phyloP scores from a whole-genome alignment of 2,797 vertebrate genomes.

The Gastrophryne carolinensis region DNA sequence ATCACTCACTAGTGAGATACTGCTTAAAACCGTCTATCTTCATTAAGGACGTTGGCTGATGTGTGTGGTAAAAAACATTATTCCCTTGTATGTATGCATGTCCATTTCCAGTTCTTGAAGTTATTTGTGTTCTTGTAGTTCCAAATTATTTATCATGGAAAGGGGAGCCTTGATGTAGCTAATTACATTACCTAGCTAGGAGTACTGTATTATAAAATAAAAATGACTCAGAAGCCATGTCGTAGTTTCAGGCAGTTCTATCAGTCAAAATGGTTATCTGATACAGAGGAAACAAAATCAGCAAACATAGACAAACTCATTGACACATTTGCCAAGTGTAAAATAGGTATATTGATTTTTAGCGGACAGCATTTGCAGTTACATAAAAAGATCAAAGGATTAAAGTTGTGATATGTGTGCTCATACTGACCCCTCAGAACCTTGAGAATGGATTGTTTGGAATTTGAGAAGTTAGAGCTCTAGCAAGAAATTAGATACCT shows the following conservation, averaged over 20 bases:
- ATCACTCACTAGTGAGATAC: too few relatives aligned
- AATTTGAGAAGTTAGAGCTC: slow-evolving; percentile 5
- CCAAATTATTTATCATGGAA: too few relatives aligned
- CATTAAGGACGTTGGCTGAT: too few relatives aligned
- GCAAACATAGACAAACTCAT: slow-evolving; percentile 48
- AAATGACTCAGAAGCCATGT: not conserved
- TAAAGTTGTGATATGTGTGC: slow-evolving; percentile 21
- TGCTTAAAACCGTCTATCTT: too few relatives aligned
- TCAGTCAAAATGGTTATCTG: slow-evolving; percentile 6
- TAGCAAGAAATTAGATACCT: not conserved
- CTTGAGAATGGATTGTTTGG: slow-evolving; percentile 37
- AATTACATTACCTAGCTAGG: not conserved
- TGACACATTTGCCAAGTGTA: slow-evolving; percentile 46
- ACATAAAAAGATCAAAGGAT: slow-evolving; percentile 22
- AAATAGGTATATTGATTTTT: slow-evolving; percentile 50
- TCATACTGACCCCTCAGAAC: slow-evolving; percentile 36
- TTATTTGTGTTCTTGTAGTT: too few relatives aligned
- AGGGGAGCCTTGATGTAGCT: not conserved
- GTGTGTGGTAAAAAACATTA: too few relatives aligned
- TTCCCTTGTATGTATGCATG: too few relatives aligned
- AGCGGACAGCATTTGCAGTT: slow-evolving; percentile 32
- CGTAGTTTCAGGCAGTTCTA: not conserved
- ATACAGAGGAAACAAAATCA: slow-evolving; percentile 34
- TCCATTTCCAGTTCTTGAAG: too few relatives aligned
- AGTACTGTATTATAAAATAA: not conserved